Evolutionary conservation across 2,113 vertebrate species (phyloP).

Genomic region (Rafetus swinhoei): DNA sequence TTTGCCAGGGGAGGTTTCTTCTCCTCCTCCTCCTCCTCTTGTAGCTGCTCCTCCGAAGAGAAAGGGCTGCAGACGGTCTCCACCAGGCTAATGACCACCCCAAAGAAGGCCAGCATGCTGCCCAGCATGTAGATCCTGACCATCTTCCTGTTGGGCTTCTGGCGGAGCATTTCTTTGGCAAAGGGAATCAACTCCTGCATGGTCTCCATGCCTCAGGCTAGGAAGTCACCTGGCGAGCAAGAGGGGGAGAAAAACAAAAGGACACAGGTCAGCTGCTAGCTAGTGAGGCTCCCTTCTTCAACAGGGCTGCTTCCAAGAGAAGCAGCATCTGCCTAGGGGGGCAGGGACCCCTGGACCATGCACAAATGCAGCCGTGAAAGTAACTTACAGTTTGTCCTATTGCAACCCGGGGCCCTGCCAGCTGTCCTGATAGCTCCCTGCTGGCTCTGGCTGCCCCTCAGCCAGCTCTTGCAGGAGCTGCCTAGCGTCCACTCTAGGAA

Average conservation of each 20-base stretch:
- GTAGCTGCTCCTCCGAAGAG: conserved; percentile 56
- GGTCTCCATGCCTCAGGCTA: conserved; percentile 80
- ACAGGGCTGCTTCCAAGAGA: neutral
- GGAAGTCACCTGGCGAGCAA: neutral
- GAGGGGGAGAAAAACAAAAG: neutral
- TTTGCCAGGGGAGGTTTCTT: neutral
- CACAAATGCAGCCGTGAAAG: neutral
- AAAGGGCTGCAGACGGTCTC: conserved; percentile 86
- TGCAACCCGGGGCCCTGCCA: too few species aligned
- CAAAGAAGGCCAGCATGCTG: conserved; percentile 85
- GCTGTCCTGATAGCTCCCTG: too few species aligned
- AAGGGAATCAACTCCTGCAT: conserved; percentile 89
- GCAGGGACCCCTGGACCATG: neutral
- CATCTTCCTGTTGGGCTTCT: conserved; percentile 82
- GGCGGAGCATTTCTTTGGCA: conserved; percentile 86
- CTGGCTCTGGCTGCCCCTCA: too few species aligned
- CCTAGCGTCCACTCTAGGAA: too few species aligned
- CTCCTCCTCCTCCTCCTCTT: conserved; percentile 37
- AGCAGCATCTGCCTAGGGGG: neutral
- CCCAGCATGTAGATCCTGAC: conserved; percentile 92
- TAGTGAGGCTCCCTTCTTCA: neutral
- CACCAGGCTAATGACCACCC: conserved; percentile 84
- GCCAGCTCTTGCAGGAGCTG: too few species aligned
- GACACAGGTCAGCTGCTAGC: fast-evolving
- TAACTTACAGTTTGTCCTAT: too few species aligned